Evolutionary conservation across 2,797 vertebrate genomes (phyloP).

Genomic region (Acropternis orthonyx): DNA sequence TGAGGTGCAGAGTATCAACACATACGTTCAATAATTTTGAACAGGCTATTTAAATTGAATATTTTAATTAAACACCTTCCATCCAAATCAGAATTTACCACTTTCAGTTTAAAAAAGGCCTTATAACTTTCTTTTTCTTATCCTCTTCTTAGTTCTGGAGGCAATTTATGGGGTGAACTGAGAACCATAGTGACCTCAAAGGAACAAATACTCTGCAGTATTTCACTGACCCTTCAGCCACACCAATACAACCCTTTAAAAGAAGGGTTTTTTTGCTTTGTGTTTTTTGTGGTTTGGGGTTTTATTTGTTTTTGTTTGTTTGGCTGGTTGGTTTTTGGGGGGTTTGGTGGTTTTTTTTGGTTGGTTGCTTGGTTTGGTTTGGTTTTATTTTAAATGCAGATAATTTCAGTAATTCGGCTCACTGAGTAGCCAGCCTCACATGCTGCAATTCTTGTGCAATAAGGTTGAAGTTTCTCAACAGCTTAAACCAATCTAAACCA

Average conservation of each 20-base stretch:
- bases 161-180: neutral
- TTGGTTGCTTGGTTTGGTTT: neutral
- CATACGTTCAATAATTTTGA: neutral
- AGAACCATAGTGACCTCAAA: neutral
- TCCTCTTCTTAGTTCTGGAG: neutral
- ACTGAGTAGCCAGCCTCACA: neutral
- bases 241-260: neutral
- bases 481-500: neutral
- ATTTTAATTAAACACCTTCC: neutral
- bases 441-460: neutral
- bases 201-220: accelerated
- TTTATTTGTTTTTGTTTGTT: neutral
- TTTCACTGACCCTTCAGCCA: neutral
- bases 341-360: neutral
- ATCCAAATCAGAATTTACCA: neutral
- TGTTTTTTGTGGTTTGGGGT: neutral
- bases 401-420: neutral
- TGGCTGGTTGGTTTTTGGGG: neutral
- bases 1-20: neutral
- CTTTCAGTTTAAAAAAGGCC: neutral
- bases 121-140: neutral
- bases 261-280: accelerated
- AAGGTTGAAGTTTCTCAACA: conserved; percentile 8
- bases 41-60: neutral
- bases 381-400: neutral